Evolutionary conservation across 2,888 invertebrate species (phyloP), one percentile per base, ranked within the genome.

Genomic region (Scaptodrosophila latifasciaeformis): DNA sequence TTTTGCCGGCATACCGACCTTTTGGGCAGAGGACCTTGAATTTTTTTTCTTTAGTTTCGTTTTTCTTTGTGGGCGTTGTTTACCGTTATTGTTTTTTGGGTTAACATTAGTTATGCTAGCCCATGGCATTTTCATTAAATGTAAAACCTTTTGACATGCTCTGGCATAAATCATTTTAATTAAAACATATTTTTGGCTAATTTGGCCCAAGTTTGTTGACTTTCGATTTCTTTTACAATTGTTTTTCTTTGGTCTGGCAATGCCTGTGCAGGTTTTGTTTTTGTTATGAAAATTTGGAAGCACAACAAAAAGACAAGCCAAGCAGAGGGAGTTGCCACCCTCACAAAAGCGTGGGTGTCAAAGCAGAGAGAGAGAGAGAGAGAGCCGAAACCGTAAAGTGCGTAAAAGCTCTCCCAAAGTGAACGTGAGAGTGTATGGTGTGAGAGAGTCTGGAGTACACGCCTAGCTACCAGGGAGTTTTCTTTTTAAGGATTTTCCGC

Each of bases 251-350:
- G 21, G 17, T 27, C 15, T 21, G 10, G 24, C 29, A 35, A 15
- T 5, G 31, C 46, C 17, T 10, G 1, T n/a, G 7, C 30, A 27
- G 29, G n/a, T 54, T 47, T 76, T 62, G 65, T 64, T 72, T 64
- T 72, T 76, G 80, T 76, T 79, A 72, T 76, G 81, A 81, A 81
- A 63, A 47, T 56, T 63, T 43, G 74, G 82, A 83, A 80, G 59
- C 71, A 78, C 68, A 81, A 83, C 83, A 81, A 77, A 83, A 59
- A 59, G 63, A 67, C 66, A 63, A 52, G 54, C 45, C 15, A 29
- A 24, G 49, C 27, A 27, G n/a, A 13, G 4, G 34, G 12, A 15
- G 42, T n/a, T 21, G 42, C 10, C n/a, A 21, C 21, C 5, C 21
- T 10, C 9, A 24, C 12, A 27, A 10, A 18, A 10, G 0, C 9